A percentile compares a stretch with the other conserved stretches of the same genome.
Evolutionary conservation across 2,797 vertebrate species (phyloP).

Genomic region (Sciurus vulgaris): DNA sequence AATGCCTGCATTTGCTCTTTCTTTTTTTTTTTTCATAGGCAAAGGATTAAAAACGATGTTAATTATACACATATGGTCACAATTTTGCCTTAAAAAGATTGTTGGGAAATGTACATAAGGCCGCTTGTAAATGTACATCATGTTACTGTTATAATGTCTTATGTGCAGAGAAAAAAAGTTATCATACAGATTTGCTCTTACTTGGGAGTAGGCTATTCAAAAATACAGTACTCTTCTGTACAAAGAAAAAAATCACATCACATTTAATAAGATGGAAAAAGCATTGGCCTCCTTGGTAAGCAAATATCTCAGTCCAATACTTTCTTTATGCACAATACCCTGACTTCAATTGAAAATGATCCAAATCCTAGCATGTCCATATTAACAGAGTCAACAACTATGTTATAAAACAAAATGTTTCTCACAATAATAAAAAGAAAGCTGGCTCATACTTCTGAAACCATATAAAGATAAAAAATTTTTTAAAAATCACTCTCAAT

Average conservation of each 20-base stretch:
- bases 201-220: constrained; percentile 96
- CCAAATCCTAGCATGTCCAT: too few species aligned
- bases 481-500: constrained; percentile 96
- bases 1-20: too few species aligned
- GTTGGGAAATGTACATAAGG: constrained; percentile 99
- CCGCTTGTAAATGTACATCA: constrained; percentile 99
- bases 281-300: constrained; percentile 92
- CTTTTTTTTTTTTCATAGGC: constrained; percentile 92
- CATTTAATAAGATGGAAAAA: constrained; percentile 93
- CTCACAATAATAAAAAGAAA: too few species aligned
- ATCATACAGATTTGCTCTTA: constrained; percentile 98
- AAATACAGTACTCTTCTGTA: constrained; percentile 99
- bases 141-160: constrained; percentile 98
- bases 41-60: constrained; percentile 99
- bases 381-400: too few species aligned
- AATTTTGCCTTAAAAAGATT: constrained; percentile 99
- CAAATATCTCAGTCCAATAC: constrained; percentile 90
- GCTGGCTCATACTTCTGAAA: constrained; percentile 91
- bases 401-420: too few species aligned
- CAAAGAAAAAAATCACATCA: constrained; percentile 96
- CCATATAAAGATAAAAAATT: constrained; percentile 94
- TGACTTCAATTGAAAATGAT: too few species aligned
- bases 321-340: constrained; percentile 91
- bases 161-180: constrained; percentile 99
- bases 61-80: constrained; percentile 99